Evolutionary conservation across 2,113 vertebrate species (phyloP), one percentile per base, ranked within the genome.

Genomic region (Microtus pennsylvanicus): DNA sequence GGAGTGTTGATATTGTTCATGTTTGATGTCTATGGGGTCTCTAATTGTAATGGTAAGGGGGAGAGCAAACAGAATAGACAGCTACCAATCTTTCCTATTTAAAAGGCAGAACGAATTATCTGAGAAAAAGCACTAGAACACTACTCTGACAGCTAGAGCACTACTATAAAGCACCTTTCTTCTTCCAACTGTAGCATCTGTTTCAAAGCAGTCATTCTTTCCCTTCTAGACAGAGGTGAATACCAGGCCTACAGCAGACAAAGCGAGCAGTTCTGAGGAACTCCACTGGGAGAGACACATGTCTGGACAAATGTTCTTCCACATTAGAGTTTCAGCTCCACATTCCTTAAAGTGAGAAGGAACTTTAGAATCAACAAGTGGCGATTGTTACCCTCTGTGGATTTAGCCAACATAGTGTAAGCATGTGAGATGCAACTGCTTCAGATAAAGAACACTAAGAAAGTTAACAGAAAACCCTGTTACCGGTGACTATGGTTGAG

Each of bases 401-500:
- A 87, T 7, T 14, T 24, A 61, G 0, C 47, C 45, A 12, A 7
- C 35, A 30, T 0, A 4, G 16, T 14, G 22, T 45, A 42, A 83
- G 26, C 50, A 38, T 9, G 3, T 75, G 35, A 87, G 90, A 38
- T 38, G 33, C 5, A 61, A 69, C 76, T 81, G 47, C 75, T 82
- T 89, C 52, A 74, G 47, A 33, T 8, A 9, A 5, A 74, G 52
- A 69, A 69, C 82, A 81, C 16, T 88, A 52, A 92, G 38, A 80
- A 80, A 61, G 16, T 11, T 35, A 80, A 90, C 88, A 76, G 3
- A 93, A 96, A 98, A 74, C 3, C 22, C 85, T 67, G 12, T 3
- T 75, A 80, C 94, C 93, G 42, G 88, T 97, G 91, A n/a, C 0
- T 47, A 52, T 90, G n/a, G 47, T 65, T 94, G 45, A 95, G 69